These are phyloP conservation scores for Elgaria multicarinata DNA, from an alignment of 2,113 vertebrate genomes.

Conservation along the genomic window DNA sequence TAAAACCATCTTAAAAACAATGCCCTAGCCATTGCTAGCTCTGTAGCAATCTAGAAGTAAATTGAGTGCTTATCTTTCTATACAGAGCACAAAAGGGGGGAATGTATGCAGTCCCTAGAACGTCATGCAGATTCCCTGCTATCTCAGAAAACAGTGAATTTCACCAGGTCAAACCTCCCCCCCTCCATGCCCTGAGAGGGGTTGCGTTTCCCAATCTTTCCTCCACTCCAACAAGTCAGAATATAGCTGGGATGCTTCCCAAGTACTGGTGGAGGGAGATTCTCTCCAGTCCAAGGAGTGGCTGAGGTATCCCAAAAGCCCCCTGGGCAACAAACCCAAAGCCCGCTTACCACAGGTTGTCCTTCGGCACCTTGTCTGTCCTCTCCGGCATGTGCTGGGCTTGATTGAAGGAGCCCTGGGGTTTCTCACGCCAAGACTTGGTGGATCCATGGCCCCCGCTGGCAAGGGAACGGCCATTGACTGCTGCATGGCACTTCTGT, in stretches of 20 bases:
- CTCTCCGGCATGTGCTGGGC: conserved; percentile 79
- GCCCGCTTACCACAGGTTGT: conserved; percentile 83
- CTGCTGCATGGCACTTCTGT: conserved; percentile 81
- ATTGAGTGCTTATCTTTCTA: background rate
- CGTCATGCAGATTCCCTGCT: background rate
- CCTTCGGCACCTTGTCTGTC: conserved; percentile 85
- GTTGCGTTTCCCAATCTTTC: background rate
- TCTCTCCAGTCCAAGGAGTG: background rate
- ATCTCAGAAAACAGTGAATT: background rate
- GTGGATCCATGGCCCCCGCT: conserved; percentile 70
- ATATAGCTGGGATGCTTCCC: background rate
- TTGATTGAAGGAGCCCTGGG: conserved; percentile 69
- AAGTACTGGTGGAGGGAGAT: background rate
- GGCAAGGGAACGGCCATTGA: conserved; percentile 79
- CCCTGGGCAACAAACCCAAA: rapidly evolving
- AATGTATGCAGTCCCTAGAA: background rate
- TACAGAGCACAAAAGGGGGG: background rate
- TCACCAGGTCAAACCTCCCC: background rate
- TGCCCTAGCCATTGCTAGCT: background rate
- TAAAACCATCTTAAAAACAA: background rate
- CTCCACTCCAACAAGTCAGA: background rate
- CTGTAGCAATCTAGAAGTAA: background rate
- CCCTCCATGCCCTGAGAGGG: too few species aligned
- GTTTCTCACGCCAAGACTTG: conserved; percentile 78
- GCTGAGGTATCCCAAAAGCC: background rate